Evolutionary conservation across 2,888 invertebrate species (phyloP).

Genomic region (Omphaloscelis lunosa): DNA sequence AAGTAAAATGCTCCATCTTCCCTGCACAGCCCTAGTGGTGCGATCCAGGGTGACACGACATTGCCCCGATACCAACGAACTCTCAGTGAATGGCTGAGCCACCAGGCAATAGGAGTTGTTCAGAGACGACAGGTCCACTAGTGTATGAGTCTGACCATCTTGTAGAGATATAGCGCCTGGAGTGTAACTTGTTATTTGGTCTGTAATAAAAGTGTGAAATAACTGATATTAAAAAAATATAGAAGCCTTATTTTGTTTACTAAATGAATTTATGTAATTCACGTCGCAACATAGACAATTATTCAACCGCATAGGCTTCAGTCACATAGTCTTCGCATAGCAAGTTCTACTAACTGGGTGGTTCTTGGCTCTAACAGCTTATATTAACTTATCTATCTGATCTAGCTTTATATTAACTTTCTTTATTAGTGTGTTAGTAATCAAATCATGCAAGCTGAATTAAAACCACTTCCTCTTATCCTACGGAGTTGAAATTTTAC

Average conservation of each 20-base stretch:
- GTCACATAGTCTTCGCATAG: neutral
- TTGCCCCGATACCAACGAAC: conserved; percentile 82
- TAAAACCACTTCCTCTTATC: too few species aligned
- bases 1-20: conserved; percentile 85
- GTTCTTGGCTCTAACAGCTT: neutral
- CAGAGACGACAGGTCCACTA: conserved; percentile 76
- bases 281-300: neutral
- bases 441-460: too few species aligned
- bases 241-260: neutral
- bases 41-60: conserved; percentile 82
- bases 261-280: neutral
- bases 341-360: neutral
- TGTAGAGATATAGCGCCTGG: conserved; percentile 76
- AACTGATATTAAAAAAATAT: neutral
- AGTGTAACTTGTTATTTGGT: conserved; percentile 66
- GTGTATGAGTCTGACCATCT: conserved; percentile 76
- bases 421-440: too few species aligned
- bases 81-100: conserved; percentile 84
- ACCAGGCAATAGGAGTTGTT: conserved; percentile 83
- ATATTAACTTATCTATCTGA: too few species aligned
- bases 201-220: conserved; percentile 45
- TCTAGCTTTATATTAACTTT: too few species aligned
- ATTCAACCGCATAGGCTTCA: neutral
- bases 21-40: conserved; percentile 85
- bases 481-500: too few species aligned